These are phyloP conservation scores for Ormyrus thymus DNA, from an alignment of 2,888 invertebrate genomes.

Conservation along the genomic window DNA sequence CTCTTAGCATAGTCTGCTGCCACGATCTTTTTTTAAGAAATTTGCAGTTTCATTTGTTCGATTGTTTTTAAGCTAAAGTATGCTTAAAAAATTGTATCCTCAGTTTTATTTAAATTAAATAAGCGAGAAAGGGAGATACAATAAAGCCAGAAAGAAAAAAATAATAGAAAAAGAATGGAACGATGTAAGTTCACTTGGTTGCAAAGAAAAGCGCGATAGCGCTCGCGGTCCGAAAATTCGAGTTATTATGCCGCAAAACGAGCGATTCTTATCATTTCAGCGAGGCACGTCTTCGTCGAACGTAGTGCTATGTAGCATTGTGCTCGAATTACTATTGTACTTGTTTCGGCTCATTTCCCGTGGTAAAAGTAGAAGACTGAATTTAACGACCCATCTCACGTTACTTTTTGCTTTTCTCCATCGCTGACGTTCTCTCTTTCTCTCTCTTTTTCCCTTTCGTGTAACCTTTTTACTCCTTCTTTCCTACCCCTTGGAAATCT, in stretches of 20 bases:
- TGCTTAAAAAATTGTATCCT: too few species aligned
- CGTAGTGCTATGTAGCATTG: slow-evolving; percentile 38
- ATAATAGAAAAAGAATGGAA: slow-evolving; percentile 7
- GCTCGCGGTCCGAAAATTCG: slow-evolving; percentile 39
- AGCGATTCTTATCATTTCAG: slow-evolving; percentile 44
- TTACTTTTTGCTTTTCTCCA: slow-evolving; percentile 15
- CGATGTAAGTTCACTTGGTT: not conserved
- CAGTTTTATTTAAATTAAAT: too few species aligned
- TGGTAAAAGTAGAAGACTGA: slow-evolving; percentile 41
- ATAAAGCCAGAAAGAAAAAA: not conserved
- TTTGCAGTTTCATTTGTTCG: too few species aligned
- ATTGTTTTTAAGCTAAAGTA: too few species aligned
- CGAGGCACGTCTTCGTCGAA: slow-evolving; percentile 41
- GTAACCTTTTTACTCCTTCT: not conserved
- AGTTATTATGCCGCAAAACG: slow-evolving; percentile 48
- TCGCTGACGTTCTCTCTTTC: not conserved
- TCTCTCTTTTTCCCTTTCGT: not conserved
- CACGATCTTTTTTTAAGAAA: too few species aligned
- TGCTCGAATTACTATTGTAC: slow-evolving; percentile 35
- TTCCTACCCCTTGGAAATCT: slow-evolving; percentile 9
- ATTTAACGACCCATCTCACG: slow-evolving; percentile 45
- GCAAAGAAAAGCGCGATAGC: slow-evolving; percentile 26
- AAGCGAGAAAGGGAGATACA: too few species aligned
- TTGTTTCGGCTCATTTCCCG: slow-evolving; percentile 48
- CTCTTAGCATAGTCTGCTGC: too few species aligned